A percentile compares a stretch with the other conserved stretches of the same genome.
These are phyloP conservation scores for Drosophila repleta DNA, from an alignment of 1,140 invertebrate species.

Conservation along the genomic window DNA sequence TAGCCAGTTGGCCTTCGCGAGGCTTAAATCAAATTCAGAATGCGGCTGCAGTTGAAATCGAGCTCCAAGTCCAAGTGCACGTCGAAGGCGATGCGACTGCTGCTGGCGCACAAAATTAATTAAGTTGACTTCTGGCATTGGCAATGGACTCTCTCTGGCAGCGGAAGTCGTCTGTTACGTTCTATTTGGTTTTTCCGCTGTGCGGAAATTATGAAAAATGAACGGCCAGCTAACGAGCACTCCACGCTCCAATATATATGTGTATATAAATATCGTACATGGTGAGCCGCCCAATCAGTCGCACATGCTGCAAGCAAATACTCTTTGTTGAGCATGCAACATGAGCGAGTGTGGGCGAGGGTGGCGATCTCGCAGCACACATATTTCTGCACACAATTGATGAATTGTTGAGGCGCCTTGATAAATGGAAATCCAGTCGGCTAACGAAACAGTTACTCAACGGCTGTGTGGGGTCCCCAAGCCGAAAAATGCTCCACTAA, in stretches of 20 bases:
- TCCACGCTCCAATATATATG: neutral
- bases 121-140: constrained; percentile 82
- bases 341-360: constrained; percentile 32
- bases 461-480: constrained; percentile 21
- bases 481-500: constrained; percentile 32
- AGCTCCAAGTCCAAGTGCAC: neutral
- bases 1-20: constrained; percentile 44
- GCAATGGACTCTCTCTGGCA: constrained; percentile 48
- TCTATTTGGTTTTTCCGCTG: constrained; percentile 68
- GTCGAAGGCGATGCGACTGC: constrained; percentile 17
- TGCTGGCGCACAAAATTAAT: constrained; percentile 73
- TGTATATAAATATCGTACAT: neutral
- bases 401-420: constrained; percentile 64
- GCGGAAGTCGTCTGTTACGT: constrained; percentile 75
- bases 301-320: constrained; percentile 64
- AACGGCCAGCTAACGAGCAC: constrained; percentile 51
- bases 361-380: constrained; percentile 8
- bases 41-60: constrained; percentile 19
- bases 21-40: constrained; percentile 62
- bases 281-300: constrained; percentile 40
- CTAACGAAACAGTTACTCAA: neutral
- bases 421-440: constrained; percentile 53
- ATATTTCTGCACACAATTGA: constrained; percentile 45
- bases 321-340: constrained; percentile 1
- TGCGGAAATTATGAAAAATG: constrained; percentile 80